Percentiles rank a stretch among this genome's conserved stretches.
Evolutionary conservation across 2,888 invertebrate genomes (phyloP).

Genomic region (Conistra vaccinii): DNA sequence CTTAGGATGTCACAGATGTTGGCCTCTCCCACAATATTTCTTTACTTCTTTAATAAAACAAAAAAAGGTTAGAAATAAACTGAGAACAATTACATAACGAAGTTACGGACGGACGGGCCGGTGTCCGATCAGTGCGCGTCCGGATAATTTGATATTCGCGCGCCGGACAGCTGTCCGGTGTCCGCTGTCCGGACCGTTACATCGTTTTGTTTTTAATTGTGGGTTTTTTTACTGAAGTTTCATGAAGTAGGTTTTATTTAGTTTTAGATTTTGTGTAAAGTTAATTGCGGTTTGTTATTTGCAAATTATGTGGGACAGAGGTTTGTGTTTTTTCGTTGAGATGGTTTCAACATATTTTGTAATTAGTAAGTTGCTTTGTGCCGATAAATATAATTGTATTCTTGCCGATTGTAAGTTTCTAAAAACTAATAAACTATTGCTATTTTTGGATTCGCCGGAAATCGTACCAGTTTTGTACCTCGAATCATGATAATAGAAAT

Average conservation of each 20-base stretch:
- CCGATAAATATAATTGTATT: neutral
- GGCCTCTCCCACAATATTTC: slow-evolving; percentile 15
- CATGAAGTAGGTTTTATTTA: slow-evolving; percentile 21
- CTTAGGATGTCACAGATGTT: slow-evolving; percentile 43
- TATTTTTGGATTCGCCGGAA: neutral
- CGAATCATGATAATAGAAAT: neutral
- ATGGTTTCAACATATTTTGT: neutral
- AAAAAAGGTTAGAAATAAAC: slow-evolving; percentile 50
- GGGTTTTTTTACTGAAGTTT: slow-evolving; percentile 27
- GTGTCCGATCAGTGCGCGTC: slow-evolving; percentile 48
- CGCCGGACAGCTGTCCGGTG: slow-evolving; percentile 54
- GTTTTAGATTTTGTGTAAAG: slow-evolving; percentile 5
- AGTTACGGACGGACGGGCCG: slow-evolving; percentile 36
- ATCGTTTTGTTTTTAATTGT: slow-evolving; percentile 36
- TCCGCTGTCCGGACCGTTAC: slow-evolving; percentile 36
- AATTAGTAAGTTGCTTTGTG: neutral
- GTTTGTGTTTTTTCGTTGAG: neutral
- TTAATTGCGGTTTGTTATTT: slow-evolving; percentile 27
- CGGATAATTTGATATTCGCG: slow-evolving; percentile 66
- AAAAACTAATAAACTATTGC: neutral
- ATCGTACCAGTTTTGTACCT: too few species aligned
- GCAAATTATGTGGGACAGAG: neutral
- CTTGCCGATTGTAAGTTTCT: too few species aligned
- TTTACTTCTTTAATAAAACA: slow-evolving; percentile 49
- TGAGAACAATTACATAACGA: slow-evolving; percentile 40